Evolutionary conservation across 2,113 vertebrate species (phyloP).

Genomic region (Ivindomyrus marchei): DNA sequence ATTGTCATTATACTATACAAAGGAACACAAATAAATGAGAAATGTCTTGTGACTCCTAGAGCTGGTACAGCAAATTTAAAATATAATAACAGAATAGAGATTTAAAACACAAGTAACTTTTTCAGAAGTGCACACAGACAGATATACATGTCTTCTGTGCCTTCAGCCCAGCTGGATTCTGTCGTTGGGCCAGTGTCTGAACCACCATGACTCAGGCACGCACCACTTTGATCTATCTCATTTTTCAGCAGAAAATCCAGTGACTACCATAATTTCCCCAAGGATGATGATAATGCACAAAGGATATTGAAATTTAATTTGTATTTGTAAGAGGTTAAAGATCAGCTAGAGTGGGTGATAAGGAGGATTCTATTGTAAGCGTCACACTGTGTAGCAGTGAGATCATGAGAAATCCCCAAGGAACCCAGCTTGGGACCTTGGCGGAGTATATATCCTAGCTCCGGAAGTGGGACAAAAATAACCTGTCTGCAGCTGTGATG

Average conservation of each 20-base stretch:
- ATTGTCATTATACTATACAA: too few relatives aligned
- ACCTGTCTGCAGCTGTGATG: slow-evolving; percentile 22
- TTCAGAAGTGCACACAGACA: not conserved
- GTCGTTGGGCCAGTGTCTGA: not conserved
- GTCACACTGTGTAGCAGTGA: not conserved
- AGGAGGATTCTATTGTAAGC: not conserved
- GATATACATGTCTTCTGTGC: not conserved
- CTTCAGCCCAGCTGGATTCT: not conserved
- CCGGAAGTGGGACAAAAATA: slow-evolving; percentile 37
- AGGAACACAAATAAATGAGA: too few relatives aligned
- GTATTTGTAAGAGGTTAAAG: not conserved
- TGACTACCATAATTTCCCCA: not conserved
- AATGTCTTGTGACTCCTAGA: too few relatives aligned
- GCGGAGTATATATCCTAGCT: not conserved
- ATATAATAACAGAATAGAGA: not conserved
- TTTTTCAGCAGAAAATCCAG: not conserved
- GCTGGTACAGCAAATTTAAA: too few relatives aligned
- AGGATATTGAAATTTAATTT: not conserved
- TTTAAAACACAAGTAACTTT: not conserved
- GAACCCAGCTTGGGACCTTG: not conserved
- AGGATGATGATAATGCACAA: not conserved
- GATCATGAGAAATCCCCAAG: not conserved
- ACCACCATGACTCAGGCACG: not conserved
- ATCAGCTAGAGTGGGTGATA: not conserved
- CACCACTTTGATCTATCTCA: not conserved